A percentile compares a stretch with the other conserved stretches of the same genome.
Evolutionary conservation across 64 coral and sea anemone genomes (phyloP).

Genomic region (Stichodactyla mertensii): DNA sequence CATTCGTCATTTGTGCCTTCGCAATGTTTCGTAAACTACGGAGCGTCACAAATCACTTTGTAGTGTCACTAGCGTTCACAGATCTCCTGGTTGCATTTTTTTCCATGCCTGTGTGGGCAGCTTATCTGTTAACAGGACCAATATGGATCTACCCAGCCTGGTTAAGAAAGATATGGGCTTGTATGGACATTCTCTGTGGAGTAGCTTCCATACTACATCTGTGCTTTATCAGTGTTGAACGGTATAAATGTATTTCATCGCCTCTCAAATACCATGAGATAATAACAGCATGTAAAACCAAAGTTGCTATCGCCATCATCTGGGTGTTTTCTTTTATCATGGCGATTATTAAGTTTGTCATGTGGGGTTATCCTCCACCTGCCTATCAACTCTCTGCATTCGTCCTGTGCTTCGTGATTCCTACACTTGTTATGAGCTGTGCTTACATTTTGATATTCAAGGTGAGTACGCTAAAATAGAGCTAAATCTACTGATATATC

Average conservation of each 20-base stretch:
- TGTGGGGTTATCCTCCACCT: conserved; percentile 38
- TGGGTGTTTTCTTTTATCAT: conserved; percentile 66
- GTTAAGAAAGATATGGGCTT: conserved; percentile 62
- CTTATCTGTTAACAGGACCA: conserved; percentile 66
- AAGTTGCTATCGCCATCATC: conserved; percentile 43
- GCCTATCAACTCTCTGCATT: conserved; percentile 71
- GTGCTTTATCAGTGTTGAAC: conserved; percentile 77
- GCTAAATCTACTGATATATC: too few relatives aligned
- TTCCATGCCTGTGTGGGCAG: conserved; percentile 92
- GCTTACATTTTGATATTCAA: conserved; percentile 87
- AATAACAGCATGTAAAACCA: conserved; percentile 61
- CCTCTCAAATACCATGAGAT: conserved; percentile 74
- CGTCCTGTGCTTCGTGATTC: conserved; percentile 57
- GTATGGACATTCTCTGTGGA: conserved; percentile 71
- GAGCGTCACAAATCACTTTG: conserved; percentile 79
- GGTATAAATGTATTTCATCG: conserved; percentile 79
- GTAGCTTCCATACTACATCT: conserved; percentile 81
- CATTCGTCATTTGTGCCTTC: conserved; percentile 80
- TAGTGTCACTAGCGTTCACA: conserved; percentile 86
- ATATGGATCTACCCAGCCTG: conserved; percentile 53
- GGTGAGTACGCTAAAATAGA: not conserved
- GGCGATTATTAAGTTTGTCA: conserved; percentile 45
- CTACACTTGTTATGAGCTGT: conserved; percentile 62
- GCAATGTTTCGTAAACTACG: conserved; percentile 62
- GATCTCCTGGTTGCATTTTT: conserved; percentile 89